phyloP scores from a whole-genome alignment of 1,140 invertebrate species.

The Sycobia sp. region DNA sequence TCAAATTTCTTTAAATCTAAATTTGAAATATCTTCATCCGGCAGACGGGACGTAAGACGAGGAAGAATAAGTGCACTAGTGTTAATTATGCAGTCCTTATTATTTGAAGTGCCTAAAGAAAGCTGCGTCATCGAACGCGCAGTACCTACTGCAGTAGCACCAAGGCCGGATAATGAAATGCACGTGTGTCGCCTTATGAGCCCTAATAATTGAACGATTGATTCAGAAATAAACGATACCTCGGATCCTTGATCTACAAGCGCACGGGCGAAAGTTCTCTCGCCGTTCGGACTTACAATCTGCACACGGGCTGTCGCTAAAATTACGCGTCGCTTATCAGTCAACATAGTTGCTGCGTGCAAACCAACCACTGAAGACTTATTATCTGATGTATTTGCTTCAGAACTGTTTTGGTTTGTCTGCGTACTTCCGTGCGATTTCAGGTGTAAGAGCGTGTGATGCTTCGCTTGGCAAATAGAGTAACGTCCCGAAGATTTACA shows the following conservation, averaged over 20 bases:
- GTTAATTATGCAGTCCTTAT: neutral
- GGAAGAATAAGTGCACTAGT: conserved; percentile 17
- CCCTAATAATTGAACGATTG: conserved; percentile 29
- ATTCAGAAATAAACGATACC: conserved; percentile 7
- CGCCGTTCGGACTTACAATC: neutral
- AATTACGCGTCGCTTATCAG: neutral
- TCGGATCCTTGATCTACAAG: neutral
- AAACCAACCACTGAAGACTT: too few species aligned
- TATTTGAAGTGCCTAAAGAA: neutral
- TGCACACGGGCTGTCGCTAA: conserved; percentile 1
- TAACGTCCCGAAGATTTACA: too few species aligned
- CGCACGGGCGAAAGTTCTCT: neutral
- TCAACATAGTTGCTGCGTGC: neutral
- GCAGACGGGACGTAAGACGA: neutral
- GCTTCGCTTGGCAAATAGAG: too few species aligned
- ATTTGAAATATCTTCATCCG: neutral
- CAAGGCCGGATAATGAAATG: conserved; percentile 2
- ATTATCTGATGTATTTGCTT: too few species aligned
- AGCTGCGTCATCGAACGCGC: neutral
- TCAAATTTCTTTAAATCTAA: neutral
- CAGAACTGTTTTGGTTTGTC: neutral
- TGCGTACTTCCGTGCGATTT: too few species aligned
- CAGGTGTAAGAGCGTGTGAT: too few species aligned
- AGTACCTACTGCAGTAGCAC: neutral
- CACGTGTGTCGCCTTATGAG: conserved; percentile 3